These are phyloP conservation scores for Myxocyprinus asiaticus DNA, from an alignment of 2,113 vertebrate genomes.

Conservation along the genomic window DNA sequence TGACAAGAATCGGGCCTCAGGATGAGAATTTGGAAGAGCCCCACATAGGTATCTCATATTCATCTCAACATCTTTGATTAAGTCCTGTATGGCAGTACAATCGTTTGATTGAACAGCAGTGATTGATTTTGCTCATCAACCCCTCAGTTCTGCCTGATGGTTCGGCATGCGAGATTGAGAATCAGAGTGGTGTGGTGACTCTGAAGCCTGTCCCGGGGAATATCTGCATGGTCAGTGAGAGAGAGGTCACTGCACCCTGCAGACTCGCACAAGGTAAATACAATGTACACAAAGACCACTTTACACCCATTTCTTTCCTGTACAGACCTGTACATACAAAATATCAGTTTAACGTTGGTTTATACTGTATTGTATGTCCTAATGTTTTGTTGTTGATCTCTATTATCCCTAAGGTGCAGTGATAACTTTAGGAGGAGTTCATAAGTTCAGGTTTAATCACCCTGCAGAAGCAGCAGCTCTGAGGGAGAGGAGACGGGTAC, in stretches of 20 bases:
- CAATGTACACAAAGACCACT: neutral
- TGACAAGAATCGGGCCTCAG: constrained; percentile 88
- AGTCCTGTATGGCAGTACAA: neutral
- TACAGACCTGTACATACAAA: neutral
- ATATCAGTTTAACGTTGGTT: too few relatives aligned
- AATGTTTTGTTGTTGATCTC: constrained; percentile 19
- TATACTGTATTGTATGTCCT: neutral
- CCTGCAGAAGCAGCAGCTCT: constrained; percentile 91
- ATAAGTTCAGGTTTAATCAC: constrained; percentile 95
- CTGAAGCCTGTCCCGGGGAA: constrained; percentile 78
- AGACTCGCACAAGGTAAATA: constrained; percentile 88
- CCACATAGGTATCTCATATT: constrained; percentile 83
- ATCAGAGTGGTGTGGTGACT: constrained; percentile 82
- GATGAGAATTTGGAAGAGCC: constrained; percentile 80
- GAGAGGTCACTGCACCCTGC: constrained; percentile 80
- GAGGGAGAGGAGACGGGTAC: constrained; percentile 84
- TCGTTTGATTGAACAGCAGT: neutral
- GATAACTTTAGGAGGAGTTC: constrained; percentile 85
- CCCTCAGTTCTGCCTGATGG: constrained; percentile 82
- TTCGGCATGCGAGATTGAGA: constrained; percentile 86
- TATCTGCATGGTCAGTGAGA: constrained; percentile 84
- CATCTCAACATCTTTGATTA: neutral
- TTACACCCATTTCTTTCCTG: neutral
- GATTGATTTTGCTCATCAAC: constrained; percentile 20
- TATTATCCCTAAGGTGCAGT: constrained; percentile 77